Conservation (phyloP, 2,113 vertebrate genomes). For the Triplophysa tibetana region DNA sequence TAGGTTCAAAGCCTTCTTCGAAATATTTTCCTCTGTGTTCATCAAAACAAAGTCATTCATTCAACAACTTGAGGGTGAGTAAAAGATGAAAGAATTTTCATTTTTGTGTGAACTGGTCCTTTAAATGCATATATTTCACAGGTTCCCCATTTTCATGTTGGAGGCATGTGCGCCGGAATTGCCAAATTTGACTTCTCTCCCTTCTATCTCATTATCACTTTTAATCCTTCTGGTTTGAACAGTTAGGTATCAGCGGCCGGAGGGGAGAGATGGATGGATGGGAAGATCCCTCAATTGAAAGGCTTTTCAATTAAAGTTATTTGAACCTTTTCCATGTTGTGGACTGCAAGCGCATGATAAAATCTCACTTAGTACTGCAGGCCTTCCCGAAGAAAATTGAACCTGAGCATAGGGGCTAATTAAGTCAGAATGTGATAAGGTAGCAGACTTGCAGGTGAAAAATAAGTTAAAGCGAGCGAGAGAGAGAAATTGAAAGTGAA, state of each 20-base stretch:
- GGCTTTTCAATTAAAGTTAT: slow-evolving; percentile 73
- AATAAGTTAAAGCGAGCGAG: slow-evolving; percentile 54
- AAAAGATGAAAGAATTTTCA: too few relatives aligned
- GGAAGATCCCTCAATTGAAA: slow-evolving; percentile 71
- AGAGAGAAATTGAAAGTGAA: slow-evolving; percentile 9
- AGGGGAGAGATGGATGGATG: slow-evolving; percentile 44
- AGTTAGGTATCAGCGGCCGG: slow-evolving; percentile 28
- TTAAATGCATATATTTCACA: slow-evolving; percentile 22
- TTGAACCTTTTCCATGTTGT: slow-evolving; percentile 70
- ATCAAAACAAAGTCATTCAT: too few relatives aligned
- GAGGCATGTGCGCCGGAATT: slow-evolving; percentile 49
- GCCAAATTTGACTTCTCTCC: slow-evolving; percentile 55
- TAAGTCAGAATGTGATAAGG: slow-evolving; percentile 73
- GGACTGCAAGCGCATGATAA: slow-evolving; percentile 67
- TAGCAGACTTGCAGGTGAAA: slow-evolving; percentile 48
- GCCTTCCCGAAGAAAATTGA: slow-evolving; percentile 67
- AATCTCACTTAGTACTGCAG: slow-evolving; percentile 66
- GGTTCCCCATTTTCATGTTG: slow-evolving; percentile 56
- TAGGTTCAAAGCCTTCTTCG: too few relatives aligned
- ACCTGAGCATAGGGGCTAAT: slow-evolving; percentile 70
- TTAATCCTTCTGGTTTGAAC: slow-evolving; percentile 51
- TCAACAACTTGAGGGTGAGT: too few relatives aligned
- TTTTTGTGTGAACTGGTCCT: too few relatives aligned
- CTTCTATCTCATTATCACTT: slow-evolving; percentile 49
- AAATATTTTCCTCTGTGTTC: too few relatives aligned